Evolutionary conservation across 1,140 invertebrate species (phyloP), one percentile per base, ranked within the genome.

Genomic region (Camponotus vicinus): DNA sequence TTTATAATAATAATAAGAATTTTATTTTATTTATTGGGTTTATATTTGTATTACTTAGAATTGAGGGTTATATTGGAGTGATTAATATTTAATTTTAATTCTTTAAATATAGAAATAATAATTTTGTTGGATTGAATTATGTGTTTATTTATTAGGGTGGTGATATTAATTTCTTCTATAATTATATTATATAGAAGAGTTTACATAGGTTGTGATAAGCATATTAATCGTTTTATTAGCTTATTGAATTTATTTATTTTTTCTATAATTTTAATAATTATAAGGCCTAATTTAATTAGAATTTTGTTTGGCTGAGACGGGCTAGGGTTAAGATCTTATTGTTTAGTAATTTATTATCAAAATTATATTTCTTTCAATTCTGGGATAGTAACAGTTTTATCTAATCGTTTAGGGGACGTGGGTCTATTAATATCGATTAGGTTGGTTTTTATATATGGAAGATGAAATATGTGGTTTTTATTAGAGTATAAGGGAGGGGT

Each of bases 221-320:
- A 1, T 45, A 13, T 45, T 82, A 94, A 95, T 93, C 96, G 96
- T n/a, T 97, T 96, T 95, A 93, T 95, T 94, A 86, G 90, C 86
- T 94, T 88, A 89, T 86, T 97, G 85, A 92, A 96, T 91, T 93
- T 97, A 94, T 97, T 97, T 96, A 95, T 97, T 91, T 90, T 96
- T 67, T 97, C 96, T n/a, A 97, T 97, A 95, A 93, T 97, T 90
- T 94, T 97, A 91, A 95, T 97, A 95, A 96, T 97, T 96, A 94
- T 97, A 93, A 96, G 96, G 11, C 96, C 96, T 88, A 97, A 97
- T 96, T 94, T 97, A 94, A 94, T 97, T 95, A 96, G 95, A 92
- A 96, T 97, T 96, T 95, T 97, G 93, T 95, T 97, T 92, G 96
- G 97, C 0, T 97, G 96, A 89, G 97, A 97, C 96, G 96, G 96